Evolutionary conservation across 2,113 vertebrate species (phyloP).

Genomic region (Oncorhynchus nerka): DNA sequence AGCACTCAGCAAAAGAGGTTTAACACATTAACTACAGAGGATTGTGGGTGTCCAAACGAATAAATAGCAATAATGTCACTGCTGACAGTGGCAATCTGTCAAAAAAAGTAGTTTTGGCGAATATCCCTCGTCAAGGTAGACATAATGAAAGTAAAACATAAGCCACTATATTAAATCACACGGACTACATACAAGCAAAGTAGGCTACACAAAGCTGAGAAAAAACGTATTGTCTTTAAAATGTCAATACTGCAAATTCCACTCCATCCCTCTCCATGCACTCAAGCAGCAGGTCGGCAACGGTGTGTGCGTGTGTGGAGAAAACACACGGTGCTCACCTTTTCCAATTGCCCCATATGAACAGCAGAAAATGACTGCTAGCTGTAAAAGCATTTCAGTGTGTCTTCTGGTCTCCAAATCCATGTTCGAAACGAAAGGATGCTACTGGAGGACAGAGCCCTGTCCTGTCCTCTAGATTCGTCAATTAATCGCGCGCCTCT

Average conservation of each 20-base stretch:
- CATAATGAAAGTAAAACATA: neutral
- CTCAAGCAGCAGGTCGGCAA: neutral
- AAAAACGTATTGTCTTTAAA: neutral
- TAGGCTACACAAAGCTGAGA: neutral
- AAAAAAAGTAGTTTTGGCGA: neutral
- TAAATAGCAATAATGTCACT: too few species aligned
- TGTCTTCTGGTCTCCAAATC: conserved; percentile 34
- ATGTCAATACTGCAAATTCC: neutral
- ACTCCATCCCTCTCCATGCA: neutral
- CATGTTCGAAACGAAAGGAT: conserved; percentile 36
- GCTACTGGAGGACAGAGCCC: conserved; percentile 10
- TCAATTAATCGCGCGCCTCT: conserved; percentile 18
- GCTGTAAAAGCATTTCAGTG: conserved; percentile 32
- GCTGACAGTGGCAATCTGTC: neutral
- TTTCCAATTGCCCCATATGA: conserved; percentile 24
- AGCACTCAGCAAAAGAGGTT: too few species aligned
- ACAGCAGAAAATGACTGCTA: conserved; percentile 31
- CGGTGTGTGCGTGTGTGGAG: too few species aligned
- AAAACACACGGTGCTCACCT: conserved; percentile 35
- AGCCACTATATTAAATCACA: neutral
- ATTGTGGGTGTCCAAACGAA: too few species aligned
- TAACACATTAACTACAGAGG: too few species aligned
- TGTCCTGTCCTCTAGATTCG: conserved; percentile 9
- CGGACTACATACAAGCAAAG: neutral
- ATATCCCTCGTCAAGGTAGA: neutral